Conservation (phyloP, 2,888 invertebrate genomes). For the Rhopalosiphum nymphaeae region DNA sequence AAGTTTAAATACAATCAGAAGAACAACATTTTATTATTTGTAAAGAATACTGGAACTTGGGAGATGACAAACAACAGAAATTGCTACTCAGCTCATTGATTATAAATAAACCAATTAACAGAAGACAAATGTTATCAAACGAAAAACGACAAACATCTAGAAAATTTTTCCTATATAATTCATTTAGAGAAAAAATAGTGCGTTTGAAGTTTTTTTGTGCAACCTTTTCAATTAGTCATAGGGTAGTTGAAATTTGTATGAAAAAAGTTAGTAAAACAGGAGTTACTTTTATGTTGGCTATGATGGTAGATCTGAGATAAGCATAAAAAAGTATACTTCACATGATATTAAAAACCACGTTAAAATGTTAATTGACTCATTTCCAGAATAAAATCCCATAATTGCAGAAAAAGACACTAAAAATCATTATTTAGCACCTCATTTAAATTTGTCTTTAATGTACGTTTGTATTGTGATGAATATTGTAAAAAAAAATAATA, state of each 20-base stretch:
- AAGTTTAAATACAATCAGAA: constrained; percentile 45
- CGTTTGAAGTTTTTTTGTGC: constrained; percentile 52
- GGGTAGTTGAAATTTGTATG: constrained; percentile 55
- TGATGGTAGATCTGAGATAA: constrained; percentile 45
- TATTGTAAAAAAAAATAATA: constrained; percentile 66
- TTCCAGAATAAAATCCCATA: constrained; percentile 63
- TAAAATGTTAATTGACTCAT: constrained; percentile 62
- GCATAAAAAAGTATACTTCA: constrained; percentile 28
- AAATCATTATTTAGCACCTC: constrained; percentile 62
- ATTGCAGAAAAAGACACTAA: constrained; percentile 64
- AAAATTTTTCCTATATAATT: constrained; percentile 46
- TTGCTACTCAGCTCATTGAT: constrained; percentile 48
- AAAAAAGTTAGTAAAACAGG: constrained; percentile 39
- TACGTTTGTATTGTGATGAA: constrained; percentile 56
- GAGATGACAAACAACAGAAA: constrained; percentile 55
- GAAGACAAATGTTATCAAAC: constrained; percentile 39
- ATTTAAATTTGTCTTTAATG: constrained; percentile 60
- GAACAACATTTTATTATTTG: constrained; percentile 37
- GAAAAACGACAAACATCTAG: constrained; percentile 47
- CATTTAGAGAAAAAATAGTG: constrained; percentile 47
- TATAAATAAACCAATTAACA: constrained; percentile 41
- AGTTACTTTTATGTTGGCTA: constrained; percentile 12
- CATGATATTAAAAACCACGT: constrained; percentile 29
- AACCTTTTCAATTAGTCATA: constrained; percentile 44
- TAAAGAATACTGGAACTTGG: constrained; percentile 51